Evolutionary conservation across 2,113 vertebrate genomes (phyloP), one percentile per base, ranked within the genome.

Genomic region (Atherinomorus stipes): DNA sequence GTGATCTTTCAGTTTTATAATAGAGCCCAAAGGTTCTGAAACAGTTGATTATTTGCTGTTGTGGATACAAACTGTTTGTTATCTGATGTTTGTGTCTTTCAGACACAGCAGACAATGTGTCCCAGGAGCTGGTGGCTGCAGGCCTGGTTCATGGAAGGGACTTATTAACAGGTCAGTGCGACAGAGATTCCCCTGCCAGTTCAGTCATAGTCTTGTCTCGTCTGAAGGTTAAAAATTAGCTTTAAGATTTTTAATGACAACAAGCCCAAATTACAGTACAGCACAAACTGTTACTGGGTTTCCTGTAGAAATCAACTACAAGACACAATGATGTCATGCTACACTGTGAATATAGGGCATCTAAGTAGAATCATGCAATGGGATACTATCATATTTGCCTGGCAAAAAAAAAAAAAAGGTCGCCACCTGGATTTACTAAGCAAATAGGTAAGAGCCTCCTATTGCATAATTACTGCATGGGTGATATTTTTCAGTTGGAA

Each of bases 91-190:
- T 4, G 58, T 10, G 38, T 31, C 54, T 69, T 51, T 42, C 93
- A 99, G 98, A 99, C 94, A 99, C 98, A 34, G 97, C 98, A 65
- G 97, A 99, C 7, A 97, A 97, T 1, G 97, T 99, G 69, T 99
- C 98, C 67, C 98, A 99, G 89, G 98, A 99, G 70, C 95, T 99
- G 72, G 98, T 99, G 92, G 98, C 97, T 61, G 98, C 98, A 13
- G 98, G 98, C 52, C 94, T 99, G 80, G 98, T 99, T 37, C 97
- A 99, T 45, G 97, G 97, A 86, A 95, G 94, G 91, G 97, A 99
- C 86, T 90, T 99, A 90, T 96, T 99, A 85, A 97, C 99, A 95
- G 98, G 98, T 99, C 90, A 95, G 83, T 75, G 13, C 60, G 52
- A 19, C 11, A 52, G 45, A 45, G 34, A n/a, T 9, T 37, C 12